Evolutionary conservation across 2,888 invertebrate genomes (phyloP), one percentile per base, ranked within the genome.

Genomic region (Drosophila putrida): DNA sequence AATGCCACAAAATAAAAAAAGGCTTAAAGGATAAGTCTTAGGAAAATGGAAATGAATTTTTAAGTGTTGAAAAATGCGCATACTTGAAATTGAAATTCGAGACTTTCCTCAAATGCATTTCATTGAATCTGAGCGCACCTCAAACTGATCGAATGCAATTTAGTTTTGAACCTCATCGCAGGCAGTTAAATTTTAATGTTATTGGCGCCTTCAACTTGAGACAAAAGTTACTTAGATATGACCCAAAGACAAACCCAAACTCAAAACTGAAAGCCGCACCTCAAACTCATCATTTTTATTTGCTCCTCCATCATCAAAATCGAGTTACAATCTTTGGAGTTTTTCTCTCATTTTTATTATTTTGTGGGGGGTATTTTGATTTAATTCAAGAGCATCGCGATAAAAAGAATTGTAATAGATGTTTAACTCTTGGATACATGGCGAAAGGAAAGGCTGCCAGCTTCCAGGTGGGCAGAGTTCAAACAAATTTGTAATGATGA

Each of bases 361-460:
- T 8, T 38, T 9, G 44, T 44, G 44, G 9, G 54, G 35, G 35
- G 39, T 63, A 75, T 80, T 81, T 76, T n/a, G n/a, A n/a, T n/a
- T 73, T 82, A 82, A 90, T 90, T 90, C 91, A 90, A 90, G 91
- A 90, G 89, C 90, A 90, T 89, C 88, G 74, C 78, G 91, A 90
- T 90, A 81, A 78, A 78, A 46, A 72, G 67, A 65, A 82, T 58
- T 67, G 81, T 81, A 70, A 66, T 70, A 77, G 70, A 82, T 85
- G 68, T 60, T 70, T 50, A 39, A 13, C 31, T 49, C 4, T 15
- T 20, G 20, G 66, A 51, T 77, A 67, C 59, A 11, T 28, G 15
- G 33, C 31, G 15, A 41, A 58, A 44, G 41, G 53, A 58, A 55
- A 65, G 66, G 50, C 55, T 63, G 47, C 36, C 57, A 54, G 61